Percentiles rank a stretch among this genome's conserved stretches.
These are phyloP conservation scores for Tachina lurida DNA, from an alignment of 2,888 invertebrate species.

Conservation along the genomic window DNA sequence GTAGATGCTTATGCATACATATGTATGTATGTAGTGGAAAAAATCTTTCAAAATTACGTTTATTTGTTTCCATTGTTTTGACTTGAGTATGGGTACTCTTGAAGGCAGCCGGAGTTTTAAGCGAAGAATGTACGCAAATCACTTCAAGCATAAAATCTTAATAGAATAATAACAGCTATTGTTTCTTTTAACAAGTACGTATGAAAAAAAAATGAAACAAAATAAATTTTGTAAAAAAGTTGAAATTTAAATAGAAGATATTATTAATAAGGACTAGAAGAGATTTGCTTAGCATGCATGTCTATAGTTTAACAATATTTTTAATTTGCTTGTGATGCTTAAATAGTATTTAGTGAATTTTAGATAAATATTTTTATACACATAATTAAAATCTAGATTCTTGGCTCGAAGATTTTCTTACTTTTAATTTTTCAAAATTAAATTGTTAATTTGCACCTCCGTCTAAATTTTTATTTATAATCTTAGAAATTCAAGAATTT, in stretches of 20 bases:
- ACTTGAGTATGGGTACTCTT: conserved; percentile 1
- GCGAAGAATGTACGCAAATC: conserved; percentile 69
- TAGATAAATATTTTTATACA: not conserved
- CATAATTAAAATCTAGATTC: not conserved
- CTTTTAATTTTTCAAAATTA: too few species aligned
- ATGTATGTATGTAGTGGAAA: not conserved
- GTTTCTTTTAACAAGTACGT: conserved; percentile 73
- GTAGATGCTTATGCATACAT: too few species aligned
- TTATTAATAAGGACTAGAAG: conserved; percentile 12
- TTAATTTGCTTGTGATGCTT: not conserved
- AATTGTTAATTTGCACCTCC: too few species aligned
- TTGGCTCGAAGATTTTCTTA: too few species aligned
- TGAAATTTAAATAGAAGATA: conserved; percentile 22
- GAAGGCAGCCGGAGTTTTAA: conserved; percentile 72
- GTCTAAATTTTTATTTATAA: too few species aligned
- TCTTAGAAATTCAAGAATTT: too few species aligned
- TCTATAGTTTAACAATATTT: conserved; percentile 11
- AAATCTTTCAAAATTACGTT: conserved; percentile 56
- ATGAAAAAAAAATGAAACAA: conserved; percentile 30
- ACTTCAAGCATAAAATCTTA: conserved; percentile 80
- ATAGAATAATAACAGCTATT: conserved; percentile 81
- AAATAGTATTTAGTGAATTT: not conserved
- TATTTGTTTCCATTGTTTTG: conserved; percentile 55
- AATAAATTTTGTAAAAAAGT: conserved; percentile 17
- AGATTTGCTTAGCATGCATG: conserved; percentile 7